Conservation (phyloP, 2,888 invertebrate genomes). For the Phlogophora meticulosa region DNA sequence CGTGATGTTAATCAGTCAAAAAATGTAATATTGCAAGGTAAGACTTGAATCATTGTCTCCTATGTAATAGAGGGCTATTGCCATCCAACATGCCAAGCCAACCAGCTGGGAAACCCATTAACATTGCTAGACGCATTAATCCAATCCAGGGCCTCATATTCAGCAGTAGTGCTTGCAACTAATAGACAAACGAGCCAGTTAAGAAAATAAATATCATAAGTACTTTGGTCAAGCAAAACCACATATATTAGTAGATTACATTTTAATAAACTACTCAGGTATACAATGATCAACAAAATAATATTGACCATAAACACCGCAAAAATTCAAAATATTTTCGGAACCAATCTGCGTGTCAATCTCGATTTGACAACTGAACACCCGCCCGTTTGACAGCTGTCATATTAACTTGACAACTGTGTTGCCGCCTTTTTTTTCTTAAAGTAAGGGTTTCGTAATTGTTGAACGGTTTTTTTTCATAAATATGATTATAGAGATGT, state of each 20-base stretch:
- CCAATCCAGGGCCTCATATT: no score
- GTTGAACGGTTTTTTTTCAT: not conserved
- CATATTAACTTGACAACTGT: constrained; percentile 86
- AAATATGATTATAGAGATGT: constrained; percentile 3
- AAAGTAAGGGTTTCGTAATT: constrained; percentile 16
- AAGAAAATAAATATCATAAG: no score
- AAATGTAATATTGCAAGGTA: no score
- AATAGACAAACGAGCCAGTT: no score
- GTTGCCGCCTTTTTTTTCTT: constrained; percentile 75
- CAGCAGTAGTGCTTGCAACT: no score
- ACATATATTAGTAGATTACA: not conserved
- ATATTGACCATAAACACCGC: constrained; percentile 57
- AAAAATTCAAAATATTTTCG: constrained; percentile 76
- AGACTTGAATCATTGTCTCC: no score
- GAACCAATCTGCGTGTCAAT: constrained; percentile 72
- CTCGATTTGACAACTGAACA: constrained; percentile 81
- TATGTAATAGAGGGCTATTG: no score
- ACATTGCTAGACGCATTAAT: no score
- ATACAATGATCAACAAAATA: constrained; percentile 65
- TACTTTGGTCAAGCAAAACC: not conserved
- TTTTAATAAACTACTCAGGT: constrained; percentile 52
- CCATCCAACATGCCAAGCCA: no score
- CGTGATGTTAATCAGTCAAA: no score
- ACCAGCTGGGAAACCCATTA: no score
- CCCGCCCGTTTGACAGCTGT: constrained; percentile 87